phyloP scores from a whole-genome alignment of 2,888 invertebrate species.

The Xestia c-nigrum region DNA sequence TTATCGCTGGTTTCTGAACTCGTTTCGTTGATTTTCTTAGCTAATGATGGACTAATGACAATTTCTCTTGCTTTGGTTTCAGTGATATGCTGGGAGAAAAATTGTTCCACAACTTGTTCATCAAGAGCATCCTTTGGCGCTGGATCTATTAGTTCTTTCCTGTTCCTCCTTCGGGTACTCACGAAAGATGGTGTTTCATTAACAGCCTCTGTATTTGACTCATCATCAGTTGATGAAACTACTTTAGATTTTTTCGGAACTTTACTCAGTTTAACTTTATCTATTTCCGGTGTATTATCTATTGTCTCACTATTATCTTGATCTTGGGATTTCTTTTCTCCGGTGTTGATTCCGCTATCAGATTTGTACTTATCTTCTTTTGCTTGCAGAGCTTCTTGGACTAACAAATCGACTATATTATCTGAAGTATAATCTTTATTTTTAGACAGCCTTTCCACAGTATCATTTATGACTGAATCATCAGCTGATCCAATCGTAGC shows the following conservation, averaged over 20 bases:
- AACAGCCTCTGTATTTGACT: constrained; percentile 78
- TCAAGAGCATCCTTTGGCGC: constrained; percentile 61
- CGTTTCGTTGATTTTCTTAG: constrained; percentile 79
- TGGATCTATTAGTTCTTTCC: constrained; percentile 49
- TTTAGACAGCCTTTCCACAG: constrained; percentile 75
- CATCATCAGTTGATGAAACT: constrained; percentile 76
- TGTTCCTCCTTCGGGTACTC: constrained; percentile 65
- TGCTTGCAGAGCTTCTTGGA: constrained; percentile 76
- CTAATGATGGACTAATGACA: constrained; percentile 78
- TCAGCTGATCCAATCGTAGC: constrained; percentile 77
- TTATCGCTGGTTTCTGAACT: constrained; percentile 78
- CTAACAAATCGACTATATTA: constrained; percentile 78
- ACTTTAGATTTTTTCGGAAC: constrained; percentile 52
- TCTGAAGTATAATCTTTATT: constrained; percentile 70
- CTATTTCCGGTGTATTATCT: constrained; percentile 69
- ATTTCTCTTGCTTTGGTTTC: constrained; percentile 71
- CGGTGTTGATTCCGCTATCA: constrained; percentile 72
- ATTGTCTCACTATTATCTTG: constrained; percentile 68
- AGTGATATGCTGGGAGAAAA: constrained; percentile 78
- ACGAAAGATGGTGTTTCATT: constrained; percentile 75
- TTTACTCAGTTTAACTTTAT: constrained; percentile 44
- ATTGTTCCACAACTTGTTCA: constrained; percentile 74
- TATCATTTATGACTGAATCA: constrained; percentile 78
- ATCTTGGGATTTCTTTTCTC: constrained; percentile 65
- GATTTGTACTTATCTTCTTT: constrained; percentile 57